These are phyloP conservation scores for Plagodis pulveraria DNA, from an alignment of 2,888 invertebrate genomes.

Conservation along the genomic window DNA sequence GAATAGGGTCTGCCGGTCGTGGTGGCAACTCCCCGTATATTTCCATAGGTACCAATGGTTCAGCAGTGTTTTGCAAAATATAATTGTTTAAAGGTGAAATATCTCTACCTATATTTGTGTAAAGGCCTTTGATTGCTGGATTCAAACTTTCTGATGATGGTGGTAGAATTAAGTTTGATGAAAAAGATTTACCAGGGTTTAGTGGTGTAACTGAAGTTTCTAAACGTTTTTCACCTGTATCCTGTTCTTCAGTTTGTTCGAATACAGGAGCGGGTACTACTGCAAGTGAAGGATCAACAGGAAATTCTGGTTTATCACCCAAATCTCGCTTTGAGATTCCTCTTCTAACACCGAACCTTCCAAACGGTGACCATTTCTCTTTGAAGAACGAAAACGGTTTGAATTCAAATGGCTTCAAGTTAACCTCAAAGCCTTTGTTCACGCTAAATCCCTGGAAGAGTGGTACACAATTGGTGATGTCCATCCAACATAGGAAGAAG, in stretches of 20 bases:
- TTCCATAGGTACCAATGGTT: constrained; percentile 7
- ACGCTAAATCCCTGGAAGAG: constrained; percentile 43
- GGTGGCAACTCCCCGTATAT: constrained; percentile 29
- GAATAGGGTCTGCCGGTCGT: constrained; percentile 9
- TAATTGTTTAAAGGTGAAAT: constrained; percentile 7
- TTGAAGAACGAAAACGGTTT: constrained; percentile 55
- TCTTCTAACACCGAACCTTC: constrained; percentile 45
- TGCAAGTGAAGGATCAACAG: not conserved
- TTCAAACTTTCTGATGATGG: constrained; percentile 12
- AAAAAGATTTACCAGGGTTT: constrained; percentile 22
- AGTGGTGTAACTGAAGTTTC: constrained; percentile 21
- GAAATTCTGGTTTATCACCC: not conserved
- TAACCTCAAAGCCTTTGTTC: constrained; percentile 22
- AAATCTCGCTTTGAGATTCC: constrained; percentile 41
- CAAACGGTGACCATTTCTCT: constrained; percentile 62
- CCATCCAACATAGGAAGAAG: constrained; percentile 9
- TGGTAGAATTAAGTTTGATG: constrained; percentile 14
- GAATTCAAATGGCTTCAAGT: constrained; percentile 42
- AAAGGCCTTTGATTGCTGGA: constrained; percentile 9
- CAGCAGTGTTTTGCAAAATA: constrained; percentile 4
- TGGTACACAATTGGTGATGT: constrained; percentile 22
- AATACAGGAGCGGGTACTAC: constrained; percentile 43
- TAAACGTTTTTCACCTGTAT: constrained; percentile 4
- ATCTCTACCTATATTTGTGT: constrained; percentile 9
- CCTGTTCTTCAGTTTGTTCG: constrained; percentile 39